phyloP scores from a whole-genome alignment of 2,113 vertebrate genomes.

The Chaetodon trifascialis region DNA sequence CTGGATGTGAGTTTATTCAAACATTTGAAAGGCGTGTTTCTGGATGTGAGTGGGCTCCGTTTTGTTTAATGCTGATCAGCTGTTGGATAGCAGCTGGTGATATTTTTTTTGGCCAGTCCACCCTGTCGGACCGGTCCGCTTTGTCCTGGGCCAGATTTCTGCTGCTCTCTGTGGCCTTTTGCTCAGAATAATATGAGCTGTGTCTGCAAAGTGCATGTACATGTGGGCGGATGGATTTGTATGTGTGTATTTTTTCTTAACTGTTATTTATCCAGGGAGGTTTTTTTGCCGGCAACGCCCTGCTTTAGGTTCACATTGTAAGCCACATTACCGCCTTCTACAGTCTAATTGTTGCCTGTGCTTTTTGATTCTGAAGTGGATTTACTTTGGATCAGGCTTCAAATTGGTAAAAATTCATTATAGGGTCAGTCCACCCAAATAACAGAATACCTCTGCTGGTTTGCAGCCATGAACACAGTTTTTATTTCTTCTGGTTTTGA shows the following conservation, averaged over 20 bases:
- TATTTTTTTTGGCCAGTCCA: constrained; percentile 33
- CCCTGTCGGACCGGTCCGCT: constrained; percentile 7
- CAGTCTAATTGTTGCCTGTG: background rate
- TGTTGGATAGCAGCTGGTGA: constrained; percentile 46
- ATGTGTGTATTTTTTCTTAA: constrained; percentile 12
- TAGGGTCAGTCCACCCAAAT: background rate
- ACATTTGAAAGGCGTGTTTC: constrained; percentile 22
- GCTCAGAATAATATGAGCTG: constrained; percentile 42
- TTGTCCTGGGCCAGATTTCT: constrained; percentile 28
- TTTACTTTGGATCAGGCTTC: background rate
- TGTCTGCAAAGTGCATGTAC: constrained; percentile 20
- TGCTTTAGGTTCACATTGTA: background rate
- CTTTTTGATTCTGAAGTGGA: background rate
- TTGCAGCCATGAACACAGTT: background rate
- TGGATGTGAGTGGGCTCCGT: constrained; percentile 15
- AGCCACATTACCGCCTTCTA: background rate
- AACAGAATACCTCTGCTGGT: too few relatives aligned
- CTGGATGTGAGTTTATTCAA: constrained; percentile 24
- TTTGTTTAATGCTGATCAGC: constrained; percentile 53
- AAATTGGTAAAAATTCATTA: background rate
- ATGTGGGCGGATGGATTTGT: constrained; percentile 38
- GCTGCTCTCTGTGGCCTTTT: constrained; percentile 37
- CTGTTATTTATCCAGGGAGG: constrained; percentile 38
- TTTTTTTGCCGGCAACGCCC: constrained; percentile 4
- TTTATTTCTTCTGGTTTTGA: background rate